Evolutionary conservation across 2,797 vertebrate species (phyloP), one percentile per base, ranked within the genome.

Genomic region (Florisuga fusca): DNA sequence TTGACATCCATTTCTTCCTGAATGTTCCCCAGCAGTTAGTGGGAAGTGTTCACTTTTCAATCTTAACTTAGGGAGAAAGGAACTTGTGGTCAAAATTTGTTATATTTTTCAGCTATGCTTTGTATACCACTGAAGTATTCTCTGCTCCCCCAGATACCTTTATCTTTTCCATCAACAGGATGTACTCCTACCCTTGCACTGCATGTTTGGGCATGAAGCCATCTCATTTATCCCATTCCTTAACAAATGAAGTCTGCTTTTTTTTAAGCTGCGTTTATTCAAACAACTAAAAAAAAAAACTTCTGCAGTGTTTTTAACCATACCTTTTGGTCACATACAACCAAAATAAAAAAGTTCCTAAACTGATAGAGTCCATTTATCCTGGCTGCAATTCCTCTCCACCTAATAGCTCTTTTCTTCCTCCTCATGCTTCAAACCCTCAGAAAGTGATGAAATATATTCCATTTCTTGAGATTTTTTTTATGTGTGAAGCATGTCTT

Each of bases 191-290:
- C 18, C 4, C 38, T 34, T 63, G 10, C 29, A 69, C 21, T 21
- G 7, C 3, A n/a, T 1, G 1, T 33, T 25, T 2, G 5, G 9
- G 25, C 7, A 18, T 29, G 67, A 79, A 76, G 7, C 8, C 19
- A 15, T 17, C 46, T 43, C 8, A 59, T 48, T 67, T 31, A 54
- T 7, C 12, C 81, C 9, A 33, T 36, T 53, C 18, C 48, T 36
- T 59, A 61, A 38, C 19, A 80, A 74, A 53, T 16, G 54, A 29
- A 16, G 2, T 4, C 33, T 46, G 29, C 1, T 57, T 71, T 76
- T 76, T 71, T 50, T 19, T 33, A 20, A 20, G 10, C 53, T 82
- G 12, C 3, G 2, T 50, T 77, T 9, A 43, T 78, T 26, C 19
- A 46, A 21, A 46, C 14, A 41, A 46, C 17, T 12, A 22, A 46